Conservation (phyloP, 2,888 invertebrate species). For the Pelosia muscerda region DNA sequence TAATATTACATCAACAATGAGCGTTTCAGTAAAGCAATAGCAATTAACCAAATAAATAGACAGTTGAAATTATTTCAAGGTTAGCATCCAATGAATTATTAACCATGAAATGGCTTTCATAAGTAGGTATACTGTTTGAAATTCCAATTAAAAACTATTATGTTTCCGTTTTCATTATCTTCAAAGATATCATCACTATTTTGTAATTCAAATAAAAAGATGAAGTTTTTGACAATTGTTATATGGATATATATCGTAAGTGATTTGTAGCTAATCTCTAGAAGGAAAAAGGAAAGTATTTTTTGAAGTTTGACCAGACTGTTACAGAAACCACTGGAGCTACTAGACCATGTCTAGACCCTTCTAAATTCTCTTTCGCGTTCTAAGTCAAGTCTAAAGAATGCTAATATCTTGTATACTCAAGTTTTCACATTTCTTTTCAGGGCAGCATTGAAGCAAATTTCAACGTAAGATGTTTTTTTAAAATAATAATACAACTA, state of each 20-base stretch:
- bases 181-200: neutral
- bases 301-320: too few species aligned
- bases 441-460: slow-evolving; percentile 12
- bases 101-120: slow-evolving; percentile 10
- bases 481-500: neutral
- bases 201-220: neutral
- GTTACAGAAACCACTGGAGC: too few species aligned
- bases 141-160: neutral
- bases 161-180: neutral
- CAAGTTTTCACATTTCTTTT: too few species aligned
- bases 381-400: too few species aligned
- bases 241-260: neutral
- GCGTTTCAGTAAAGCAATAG: neutral
- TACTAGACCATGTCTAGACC: too few species aligned
- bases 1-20: neutral
- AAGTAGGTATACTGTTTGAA: neutral
- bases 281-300: too few species aligned
- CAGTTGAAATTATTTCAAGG: slow-evolving; percentile 9
- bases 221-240: neutral
- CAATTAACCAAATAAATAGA: neutral
- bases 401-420: too few species aligned
- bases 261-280: neutral
- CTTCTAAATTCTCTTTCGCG: too few species aligned
- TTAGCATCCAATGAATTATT: neutral
- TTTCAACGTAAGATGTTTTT: slow-evolving; percentile 5